Evolutionary conservation across 2,888 invertebrate species (phyloP), one percentile per base, ranked within the genome.

Genomic region (Caenorhabditis panamensis): DNA sequence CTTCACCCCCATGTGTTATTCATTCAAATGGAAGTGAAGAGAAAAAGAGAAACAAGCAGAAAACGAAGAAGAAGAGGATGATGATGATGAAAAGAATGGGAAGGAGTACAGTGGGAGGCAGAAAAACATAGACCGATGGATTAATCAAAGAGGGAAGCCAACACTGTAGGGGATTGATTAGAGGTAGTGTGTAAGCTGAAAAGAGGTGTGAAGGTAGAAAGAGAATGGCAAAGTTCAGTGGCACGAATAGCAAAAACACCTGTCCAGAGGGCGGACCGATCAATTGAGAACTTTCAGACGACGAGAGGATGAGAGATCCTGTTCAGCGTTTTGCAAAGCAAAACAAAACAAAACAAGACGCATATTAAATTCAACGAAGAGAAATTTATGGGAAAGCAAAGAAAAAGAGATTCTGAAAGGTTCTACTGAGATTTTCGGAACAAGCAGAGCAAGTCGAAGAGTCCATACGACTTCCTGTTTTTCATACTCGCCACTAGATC

Each of bases 61-160:
- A 66, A 44, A 53, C 18, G 16, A 28, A 11, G 47, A 47, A 49
- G 9, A 49, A 62, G 26, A 26, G 26, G 28, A 54, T 22, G 51
- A 51, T 16, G 20, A 5, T 4, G 49, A 28, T 28, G 20, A 41
- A 66, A 18, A 53, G 53, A n/a, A 53, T 13, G 49, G 37, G 41
- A 41, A 53, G 64, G 54, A 66, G 26, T 54, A 54, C 64, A 26
- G 26, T 47, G 16, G 47, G 8, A n/a, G 24, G 20, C 5, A 44
- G 18, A 31, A 49, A 49, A 62, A 18, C n/a, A 26, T 26, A 37
- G 54, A 41, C 31, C 4, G 31, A 31, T 31, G 51, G 51, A 51
- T 51, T 51, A 51, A 51, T 51, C 51, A 51, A n/a, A n/a, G n/a
- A n/a, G n/a, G n/a, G n/a, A n/a, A n/a, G n/a, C n/a, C n/a, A n/a